Evolutionary conservation across 2,888 invertebrate genomes (phyloP).

Genomic region (Epistrophella euchroma): DNA sequence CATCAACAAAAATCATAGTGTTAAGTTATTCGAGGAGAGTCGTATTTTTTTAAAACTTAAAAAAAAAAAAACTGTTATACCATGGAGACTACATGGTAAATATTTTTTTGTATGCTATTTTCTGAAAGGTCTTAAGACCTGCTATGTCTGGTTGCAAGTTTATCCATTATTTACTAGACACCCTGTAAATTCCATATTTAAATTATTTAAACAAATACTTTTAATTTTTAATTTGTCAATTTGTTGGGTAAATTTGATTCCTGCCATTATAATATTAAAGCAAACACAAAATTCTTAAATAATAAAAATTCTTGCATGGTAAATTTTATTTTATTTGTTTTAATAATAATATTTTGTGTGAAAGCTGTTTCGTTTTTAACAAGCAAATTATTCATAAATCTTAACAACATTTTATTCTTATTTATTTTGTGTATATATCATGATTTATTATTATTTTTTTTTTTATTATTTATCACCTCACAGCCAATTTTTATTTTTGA

Average conservation of each 20-base stretch:
- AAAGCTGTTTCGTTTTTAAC: not conserved
- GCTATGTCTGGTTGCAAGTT: too few relatives aligned
- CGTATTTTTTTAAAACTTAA: too few relatives aligned
- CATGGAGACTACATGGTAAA: too few relatives aligned
- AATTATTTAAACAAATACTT: not conserved
- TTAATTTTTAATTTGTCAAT: not conserved
- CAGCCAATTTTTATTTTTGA: constrained; percentile 58
- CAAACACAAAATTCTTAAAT: not conserved
- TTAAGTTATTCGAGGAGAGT: too few relatives aligned
- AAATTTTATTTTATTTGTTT: not conserved
- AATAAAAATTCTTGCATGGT: not conserved
- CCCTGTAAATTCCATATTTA: not conserved
- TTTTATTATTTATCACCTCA: constrained; percentile 55
- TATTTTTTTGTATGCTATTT: too few relatives aligned
- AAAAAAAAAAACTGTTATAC: too few relatives aligned
- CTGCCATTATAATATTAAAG: not conserved
- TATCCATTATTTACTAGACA: too few relatives aligned
- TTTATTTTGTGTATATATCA: constrained; percentile 24
- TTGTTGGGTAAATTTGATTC: not conserved
- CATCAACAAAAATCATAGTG: too few relatives aligned
- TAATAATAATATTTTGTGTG: constrained; percentile 4
- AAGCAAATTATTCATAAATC: constrained; percentile 22
- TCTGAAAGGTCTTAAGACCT: too few relatives aligned
- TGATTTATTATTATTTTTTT: constrained; percentile 9
- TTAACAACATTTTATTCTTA: not conserved